Evolutionary conservation across 2,113 vertebrate genomes (phyloP).

Genomic region (Mungos mungo): DNA sequence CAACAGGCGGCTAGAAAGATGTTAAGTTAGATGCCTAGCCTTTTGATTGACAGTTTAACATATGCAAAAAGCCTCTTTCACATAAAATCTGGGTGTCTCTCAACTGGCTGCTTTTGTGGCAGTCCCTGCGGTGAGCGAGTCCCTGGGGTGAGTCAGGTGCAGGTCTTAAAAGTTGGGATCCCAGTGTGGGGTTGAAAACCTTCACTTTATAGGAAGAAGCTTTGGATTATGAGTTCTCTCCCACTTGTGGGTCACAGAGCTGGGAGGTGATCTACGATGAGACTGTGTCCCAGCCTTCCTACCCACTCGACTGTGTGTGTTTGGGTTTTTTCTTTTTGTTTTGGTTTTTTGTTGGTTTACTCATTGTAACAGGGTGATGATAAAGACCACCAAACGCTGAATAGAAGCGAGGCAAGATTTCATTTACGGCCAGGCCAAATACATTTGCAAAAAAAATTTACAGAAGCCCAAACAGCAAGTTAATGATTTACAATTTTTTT

Average conservation of each 20-base stretch:
- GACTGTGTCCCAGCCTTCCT: neutral
- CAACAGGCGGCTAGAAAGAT: neutral
- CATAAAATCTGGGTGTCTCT: neutral
- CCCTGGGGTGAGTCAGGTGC: neutral
- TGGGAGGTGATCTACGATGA: neutral
- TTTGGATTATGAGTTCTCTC: neutral
- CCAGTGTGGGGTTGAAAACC: neutral
- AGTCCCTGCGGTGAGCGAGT: neutral
- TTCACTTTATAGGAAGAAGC: neutral
- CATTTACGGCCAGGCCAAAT: too few species aligned
- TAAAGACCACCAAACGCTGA: too few species aligned
- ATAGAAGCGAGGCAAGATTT: too few species aligned
- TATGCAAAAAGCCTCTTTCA: neutral
- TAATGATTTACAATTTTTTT: too few species aligned
- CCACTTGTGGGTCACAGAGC: neutral
- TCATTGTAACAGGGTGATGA: too few species aligned
- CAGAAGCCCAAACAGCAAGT: too few species aligned
- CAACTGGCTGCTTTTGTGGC: neutral
- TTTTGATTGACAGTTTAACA: neutral
- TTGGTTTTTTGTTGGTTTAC: neutral
- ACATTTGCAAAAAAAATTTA: too few species aligned
- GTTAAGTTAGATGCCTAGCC: neutral
- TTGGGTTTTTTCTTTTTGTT: neutral
- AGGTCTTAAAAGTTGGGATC: neutral
- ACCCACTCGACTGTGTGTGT: neutral